phyloP scores from a whole-genome alignment of 2,113 vertebrate genomes.

The Pseudopipra pipra region DNA sequence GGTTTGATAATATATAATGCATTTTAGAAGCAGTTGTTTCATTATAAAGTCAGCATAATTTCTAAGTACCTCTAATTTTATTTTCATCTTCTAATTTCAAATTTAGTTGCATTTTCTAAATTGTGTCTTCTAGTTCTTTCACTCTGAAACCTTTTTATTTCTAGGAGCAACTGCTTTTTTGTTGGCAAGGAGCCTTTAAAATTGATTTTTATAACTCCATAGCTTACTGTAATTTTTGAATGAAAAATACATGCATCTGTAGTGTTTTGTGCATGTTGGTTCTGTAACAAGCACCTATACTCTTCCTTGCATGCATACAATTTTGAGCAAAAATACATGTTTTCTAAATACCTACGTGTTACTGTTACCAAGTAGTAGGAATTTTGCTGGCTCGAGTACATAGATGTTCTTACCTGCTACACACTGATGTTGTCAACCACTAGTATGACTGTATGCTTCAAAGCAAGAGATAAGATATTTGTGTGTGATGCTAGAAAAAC shows the following conservation, averaged over 20 bases:
- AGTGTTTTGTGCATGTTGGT: constrained; percentile 13
- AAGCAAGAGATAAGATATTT: not conserved
- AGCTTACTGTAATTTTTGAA: not conserved
- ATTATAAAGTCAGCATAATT: not conserved
- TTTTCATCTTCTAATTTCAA: not conserved
- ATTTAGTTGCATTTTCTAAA: not conserved
- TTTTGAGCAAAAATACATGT: not conserved
- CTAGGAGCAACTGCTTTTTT: not conserved
- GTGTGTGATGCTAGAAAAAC: not conserved
- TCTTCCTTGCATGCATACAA: not conserved
- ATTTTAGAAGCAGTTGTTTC: constrained; percentile 18
- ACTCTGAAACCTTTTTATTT: not conserved
- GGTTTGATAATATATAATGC: not conserved
- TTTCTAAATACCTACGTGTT: not conserved
- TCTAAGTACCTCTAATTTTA: not conserved
- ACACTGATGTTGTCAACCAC: constrained; percentile 38
- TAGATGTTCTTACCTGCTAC: not conserved
- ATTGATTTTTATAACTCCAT: not conserved
- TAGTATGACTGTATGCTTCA: not conserved
- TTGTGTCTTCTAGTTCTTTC: not conserved
- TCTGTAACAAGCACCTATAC: not conserved
- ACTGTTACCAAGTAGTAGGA: not conserved
- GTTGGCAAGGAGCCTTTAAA: not conserved
- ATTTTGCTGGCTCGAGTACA: not conserved
- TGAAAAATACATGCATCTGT: not conserved